Evolutionary conservation across 2,797 vertebrate genomes (phyloP).

Genomic region (Neosalanx taihuensis): DNA sequence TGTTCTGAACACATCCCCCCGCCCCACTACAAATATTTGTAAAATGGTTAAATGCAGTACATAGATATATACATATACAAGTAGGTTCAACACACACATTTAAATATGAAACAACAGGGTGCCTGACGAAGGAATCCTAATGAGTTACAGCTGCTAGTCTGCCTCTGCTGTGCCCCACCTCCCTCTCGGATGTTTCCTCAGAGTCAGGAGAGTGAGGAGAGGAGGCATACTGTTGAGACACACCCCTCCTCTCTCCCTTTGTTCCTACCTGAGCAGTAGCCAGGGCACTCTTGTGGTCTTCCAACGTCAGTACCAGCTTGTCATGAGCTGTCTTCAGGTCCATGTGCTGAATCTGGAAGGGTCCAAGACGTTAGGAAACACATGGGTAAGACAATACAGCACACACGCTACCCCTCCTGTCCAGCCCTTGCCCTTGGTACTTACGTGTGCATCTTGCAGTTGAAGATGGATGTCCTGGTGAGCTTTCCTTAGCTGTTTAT

Average conservation of each 20-base stretch:
- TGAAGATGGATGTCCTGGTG: constrained; percentile 93
- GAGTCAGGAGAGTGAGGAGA: neutral
- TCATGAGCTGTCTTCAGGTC: constrained; percentile 86
- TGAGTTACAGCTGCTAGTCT: too few relatives aligned
- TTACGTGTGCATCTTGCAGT: constrained; percentile 92
- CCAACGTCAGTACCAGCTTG: constrained; percentile 88
- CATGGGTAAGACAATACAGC: too few relatives aligned
- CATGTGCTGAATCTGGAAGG: constrained; percentile 90
- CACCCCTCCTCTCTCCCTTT: neutral
- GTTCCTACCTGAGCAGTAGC: constrained; percentile 88
- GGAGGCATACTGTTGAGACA: neutral
- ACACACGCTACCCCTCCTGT: too few relatives aligned
- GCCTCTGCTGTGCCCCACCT: neutral
- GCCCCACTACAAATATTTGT: too few relatives aligned
- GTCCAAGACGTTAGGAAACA: constrained; percentile 18
- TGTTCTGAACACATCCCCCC: too few relatives aligned
- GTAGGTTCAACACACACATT: too few relatives aligned
- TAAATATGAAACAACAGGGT: too few relatives aligned
- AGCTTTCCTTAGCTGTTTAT: constrained; percentile 91
- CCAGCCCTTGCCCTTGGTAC: neutral
- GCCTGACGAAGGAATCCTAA: too few relatives aligned
- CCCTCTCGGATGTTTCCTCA: neutral
- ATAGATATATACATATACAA: too few relatives aligned
- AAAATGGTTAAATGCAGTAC: too few relatives aligned
- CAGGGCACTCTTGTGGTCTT: constrained; percentile 99